These are phyloP conservation scores for Ochotona curzoniae DNA, from an alignment of 2,113 vertebrate species.

Conservation along the genomic window DNA sequence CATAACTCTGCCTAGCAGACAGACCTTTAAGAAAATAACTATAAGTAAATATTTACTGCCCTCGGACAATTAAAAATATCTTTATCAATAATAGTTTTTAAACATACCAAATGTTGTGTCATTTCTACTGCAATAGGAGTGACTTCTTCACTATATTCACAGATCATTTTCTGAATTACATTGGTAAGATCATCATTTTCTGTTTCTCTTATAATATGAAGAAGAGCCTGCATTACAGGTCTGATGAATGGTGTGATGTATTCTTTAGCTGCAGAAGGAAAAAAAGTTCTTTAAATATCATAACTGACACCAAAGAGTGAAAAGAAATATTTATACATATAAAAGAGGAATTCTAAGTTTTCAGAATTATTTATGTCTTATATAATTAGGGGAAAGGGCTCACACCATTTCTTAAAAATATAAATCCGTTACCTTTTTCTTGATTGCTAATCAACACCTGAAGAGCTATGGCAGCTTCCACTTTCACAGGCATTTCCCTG, in stretches of 20 bases:
- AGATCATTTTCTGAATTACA: constrained; percentile 99
- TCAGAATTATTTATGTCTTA: neutral
- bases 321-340: neutral
- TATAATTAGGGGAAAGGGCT: neutral
- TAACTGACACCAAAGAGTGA: neutral
- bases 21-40: neutral
- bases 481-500: constrained; percentile 99
- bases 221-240: constrained; percentile 98
- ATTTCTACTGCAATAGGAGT: constrained; percentile 99
- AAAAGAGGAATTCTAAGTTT: neutral
- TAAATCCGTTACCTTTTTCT: constrained; percentile 92
- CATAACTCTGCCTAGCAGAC: too few species aligned
- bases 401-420: neutral
- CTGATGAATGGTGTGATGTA: constrained; percentile 98
- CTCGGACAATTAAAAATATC: neutral
- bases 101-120: constrained; percentile 98
- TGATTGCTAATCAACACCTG: constrained; percentile 99
- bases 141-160: constrained; percentile 99
- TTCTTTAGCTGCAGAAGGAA: constrained; percentile 93
- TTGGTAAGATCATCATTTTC: constrained; percentile 99
- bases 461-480: constrained; percentile 98
- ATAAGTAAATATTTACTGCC: neutral
- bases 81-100: neutral
- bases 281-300: neutral
- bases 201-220: constrained; percentile 98